phyloP scores from a whole-genome alignment of 2,113 vertebrate genomes.

The Tyto alba region DNA sequence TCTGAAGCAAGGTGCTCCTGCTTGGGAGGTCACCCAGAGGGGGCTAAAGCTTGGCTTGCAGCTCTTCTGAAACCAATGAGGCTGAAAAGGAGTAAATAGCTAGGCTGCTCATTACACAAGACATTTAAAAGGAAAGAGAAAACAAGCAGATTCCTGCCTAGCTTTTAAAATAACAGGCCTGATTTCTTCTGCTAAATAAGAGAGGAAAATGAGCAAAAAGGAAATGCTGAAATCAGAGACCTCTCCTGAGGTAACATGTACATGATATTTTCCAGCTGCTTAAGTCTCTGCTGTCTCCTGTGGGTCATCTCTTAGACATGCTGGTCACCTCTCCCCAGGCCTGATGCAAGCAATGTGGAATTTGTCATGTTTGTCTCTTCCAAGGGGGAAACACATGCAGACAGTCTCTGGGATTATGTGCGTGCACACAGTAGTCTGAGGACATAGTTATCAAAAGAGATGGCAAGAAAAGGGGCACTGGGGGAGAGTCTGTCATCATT shows the following conservation, averaged over 20 bases:
- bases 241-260: not conserved
- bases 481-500: not conserved
- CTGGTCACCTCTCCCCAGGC: not conserved
- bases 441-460: not conserved
- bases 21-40: not conserved
- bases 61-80: not conserved
- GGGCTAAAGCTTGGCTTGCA: not conserved
- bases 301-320: not conserved
- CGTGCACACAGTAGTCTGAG: not conserved
- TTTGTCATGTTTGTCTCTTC: not conserved
- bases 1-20: not conserved
- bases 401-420: not conserved
- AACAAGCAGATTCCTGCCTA: not conserved
- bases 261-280: not conserved
- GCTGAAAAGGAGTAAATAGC: not conserved
- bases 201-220: not conserved
- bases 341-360: not conserved
- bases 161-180: not conserved
- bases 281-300: not conserved
- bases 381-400: accelerated
- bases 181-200: not conserved
- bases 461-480: not conserved
- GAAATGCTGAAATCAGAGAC: not conserved
- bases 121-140: not conserved
- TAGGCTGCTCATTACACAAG: not conserved